Percentiles rank a stretch among this genome's conserved stretches.
These are phyloP conservation scores for Watsonalla cultraria DNA, from an alignment of 2,888 invertebrate genomes.

Conservation along the genomic window DNA sequence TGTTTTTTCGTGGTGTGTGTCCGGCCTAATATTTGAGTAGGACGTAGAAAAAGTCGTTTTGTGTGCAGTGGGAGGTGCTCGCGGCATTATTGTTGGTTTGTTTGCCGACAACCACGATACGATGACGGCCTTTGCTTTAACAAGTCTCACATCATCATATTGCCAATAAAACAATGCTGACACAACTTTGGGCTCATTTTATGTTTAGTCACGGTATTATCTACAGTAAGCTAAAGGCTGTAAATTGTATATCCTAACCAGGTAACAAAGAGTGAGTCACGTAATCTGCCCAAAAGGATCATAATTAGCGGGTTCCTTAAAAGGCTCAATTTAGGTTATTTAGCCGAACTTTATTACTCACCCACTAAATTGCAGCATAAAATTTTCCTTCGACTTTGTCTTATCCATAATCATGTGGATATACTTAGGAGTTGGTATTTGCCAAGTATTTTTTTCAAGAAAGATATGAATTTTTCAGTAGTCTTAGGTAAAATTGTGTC, in stretches of 20 bases:
- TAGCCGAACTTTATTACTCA: neutral
- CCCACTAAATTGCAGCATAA: neutral
- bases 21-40: conserved; percentile 72
- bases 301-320: neutral
- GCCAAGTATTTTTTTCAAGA: neutral
- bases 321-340: no score
- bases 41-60: conserved; percentile 60
- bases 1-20: conserved; percentile 68
- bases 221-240: no score
- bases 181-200: no score
- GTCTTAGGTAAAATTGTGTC: conserved; percentile 46
- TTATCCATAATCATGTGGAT: no score
- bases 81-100: conserved; percentile 47
- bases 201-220: no score
- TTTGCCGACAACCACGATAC: conserved; percentile 23
- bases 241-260: neutral
- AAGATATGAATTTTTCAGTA: conserved; percentile 29
- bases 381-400: no score
- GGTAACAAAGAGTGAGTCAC: neutral
- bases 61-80: conserved; percentile 58
- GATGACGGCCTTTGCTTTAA: no score
- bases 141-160: no score
- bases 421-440: no score
- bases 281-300: neutral
- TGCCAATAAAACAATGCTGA: no score